Evolutionary conservation across 2,113 vertebrate genomes (phyloP), one percentile per base, ranked within the genome.

Genomic region (Rutilus rutilus): DNA sequence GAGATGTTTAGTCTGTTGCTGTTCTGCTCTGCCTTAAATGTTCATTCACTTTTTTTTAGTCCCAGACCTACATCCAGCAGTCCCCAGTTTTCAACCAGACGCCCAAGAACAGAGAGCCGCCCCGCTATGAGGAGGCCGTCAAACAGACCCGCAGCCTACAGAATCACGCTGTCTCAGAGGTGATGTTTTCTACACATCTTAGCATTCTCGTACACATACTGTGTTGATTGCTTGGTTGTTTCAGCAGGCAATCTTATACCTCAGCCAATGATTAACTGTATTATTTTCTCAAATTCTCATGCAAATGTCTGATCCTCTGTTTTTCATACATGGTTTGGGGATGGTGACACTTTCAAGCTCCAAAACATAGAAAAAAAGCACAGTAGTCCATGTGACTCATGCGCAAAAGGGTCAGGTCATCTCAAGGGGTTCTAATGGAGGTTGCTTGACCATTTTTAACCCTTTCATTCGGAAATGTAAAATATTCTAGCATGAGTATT

Each of bases 91-190:
- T 94, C 73, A 92, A 84, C 87, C 93, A 96, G 17, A 90, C 90
- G 75, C 93, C 94, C 65, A 99, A 97, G 92, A 91, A 93, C 7
- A 95, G 95, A 93, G 98, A 98, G 80, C 98, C 97, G 11, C 98
- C 98, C 57, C 96, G 97, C 81, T 99, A 99, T 0, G 98, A 99
- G 92, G 98, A 99, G 57, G 98, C 98, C 45, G 95, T 99, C 90
- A 99, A 98, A 89, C 98, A 98, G 93, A 97, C 95, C 0, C 97
- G 97, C 85, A 96, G 89, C 11, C 67, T 96, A 86, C 97, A 96
- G 83, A 14, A 94, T 36, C 96, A 94, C 0, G 84, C 92, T 0
- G 87, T 93, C 1, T 92, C 94, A 47, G 97, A 98, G 97, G 98
- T 99, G 82, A 86, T 10, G 11, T 47, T 74, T 47, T 12, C 39